Conservation (phyloP, 2,113 vertebrate genomes). For the Pteronura brasiliensis region DNA sequence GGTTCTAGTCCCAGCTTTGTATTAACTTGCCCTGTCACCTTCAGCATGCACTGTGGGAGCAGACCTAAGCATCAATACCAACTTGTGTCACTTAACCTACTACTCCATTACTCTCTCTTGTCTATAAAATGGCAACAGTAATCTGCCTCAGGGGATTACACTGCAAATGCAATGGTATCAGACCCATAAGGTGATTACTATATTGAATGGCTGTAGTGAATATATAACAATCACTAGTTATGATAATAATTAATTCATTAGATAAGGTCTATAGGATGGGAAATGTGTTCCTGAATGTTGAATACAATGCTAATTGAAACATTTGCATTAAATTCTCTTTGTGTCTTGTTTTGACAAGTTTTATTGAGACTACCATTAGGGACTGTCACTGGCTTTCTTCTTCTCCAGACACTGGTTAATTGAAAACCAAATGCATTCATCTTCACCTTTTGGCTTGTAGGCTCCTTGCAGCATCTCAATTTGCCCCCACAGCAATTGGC, state of each 20-base stretch:
- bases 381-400: not conserved
- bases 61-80: not conserved
- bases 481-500: not conserved
- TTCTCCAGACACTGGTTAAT: constrained; percentile 1
- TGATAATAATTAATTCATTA: not conserved
- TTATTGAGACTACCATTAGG: not conserved
- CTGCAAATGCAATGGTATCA: not conserved
- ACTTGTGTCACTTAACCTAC: not conserved
- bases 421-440: not conserved
- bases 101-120: not conserved
- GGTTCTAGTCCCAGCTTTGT: not conserved
- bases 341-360: not conserved
- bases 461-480: not conserved
- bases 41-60: not conserved
- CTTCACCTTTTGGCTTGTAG: not conserved
- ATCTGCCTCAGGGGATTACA: not conserved
- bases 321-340: not conserved
- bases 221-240: not conserved
- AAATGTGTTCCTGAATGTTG: not conserved
- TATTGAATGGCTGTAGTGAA: not conserved
- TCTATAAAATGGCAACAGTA: not conserved
- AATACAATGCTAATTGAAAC: not conserved
- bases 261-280: not conserved
- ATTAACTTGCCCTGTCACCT: not conserved
- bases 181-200: not conserved